Base-by-base conservation (phyloP, 2,888 invertebrate species). In the Drosophila macrospina region DNA sequence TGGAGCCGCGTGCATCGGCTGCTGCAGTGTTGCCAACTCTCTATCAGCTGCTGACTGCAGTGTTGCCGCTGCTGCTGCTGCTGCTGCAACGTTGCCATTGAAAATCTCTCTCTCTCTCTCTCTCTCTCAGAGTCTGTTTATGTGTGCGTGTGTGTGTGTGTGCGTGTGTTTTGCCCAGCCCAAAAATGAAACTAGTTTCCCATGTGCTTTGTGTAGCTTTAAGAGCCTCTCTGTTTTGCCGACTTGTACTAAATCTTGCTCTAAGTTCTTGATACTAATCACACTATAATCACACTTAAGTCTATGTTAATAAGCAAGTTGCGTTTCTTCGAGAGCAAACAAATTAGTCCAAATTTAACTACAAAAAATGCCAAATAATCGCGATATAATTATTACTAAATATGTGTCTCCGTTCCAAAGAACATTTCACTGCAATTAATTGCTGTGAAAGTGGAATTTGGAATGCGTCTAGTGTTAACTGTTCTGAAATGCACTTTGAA, bases 1-100 rank as follows among this genome's bases (percentile, higher is more conserved):
- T 91, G 65, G 91, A 91, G 54, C 91, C 90, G 4, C 86, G 90
- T 3, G 74, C 79, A 0, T 44, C 82, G 0, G 79, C 86, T n/a
- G 63, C 0, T 10, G 8, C 11, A 20, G 13, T 54, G n/a, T n/a
- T 60, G 54, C 45, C 86, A 8, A 24, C 54, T 24, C 24, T 78
- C 7, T 44, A 28, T 42, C 45, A 54, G 37, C 15, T 78, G 24
- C 42, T 72, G 5, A 24, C 7, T 36, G 45, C 42, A 11, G 15
- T 54, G 16, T 5, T 52, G 36, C 26, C 65, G 45, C 32, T 47
- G 4, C 34, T 48, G 5, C 32, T 47, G 4, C 34, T 48, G 5
- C 28, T 66, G 44, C 59, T 67, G 41, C 74, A 44, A 30, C 52
- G 48, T 37, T 36, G 54, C 26, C 69, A 77, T 15, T 81, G 60